Conservation (phyloP, 2,797 vertebrate genomes). For the Acridotheres tristis region DNA sequence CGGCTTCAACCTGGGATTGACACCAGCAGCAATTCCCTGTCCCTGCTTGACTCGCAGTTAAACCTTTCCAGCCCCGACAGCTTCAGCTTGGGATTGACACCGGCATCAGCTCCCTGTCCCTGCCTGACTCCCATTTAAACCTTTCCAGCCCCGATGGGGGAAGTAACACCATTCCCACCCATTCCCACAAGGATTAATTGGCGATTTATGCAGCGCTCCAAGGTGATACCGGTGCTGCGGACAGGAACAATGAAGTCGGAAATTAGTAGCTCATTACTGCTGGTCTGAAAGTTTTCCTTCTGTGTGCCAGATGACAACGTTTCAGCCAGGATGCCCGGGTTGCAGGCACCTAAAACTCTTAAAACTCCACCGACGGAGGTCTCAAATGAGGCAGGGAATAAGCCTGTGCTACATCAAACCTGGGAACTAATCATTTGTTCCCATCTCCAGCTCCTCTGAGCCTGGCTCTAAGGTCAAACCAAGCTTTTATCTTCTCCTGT, state of each 20-base stretch:
- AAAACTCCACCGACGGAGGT: neutral
- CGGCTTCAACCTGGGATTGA: neutral
- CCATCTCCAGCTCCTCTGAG: constrained; percentile 5
- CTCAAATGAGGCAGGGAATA: neutral
- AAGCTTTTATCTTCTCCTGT: constrained; percentile 35
- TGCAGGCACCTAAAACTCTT: neutral
- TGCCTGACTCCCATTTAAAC: accelerated
- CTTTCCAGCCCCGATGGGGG: neutral
- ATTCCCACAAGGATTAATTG: neutral
- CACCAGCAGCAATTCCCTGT: neutral
- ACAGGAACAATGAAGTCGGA: neutral
- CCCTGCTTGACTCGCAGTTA: accelerated
- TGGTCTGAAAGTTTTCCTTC: neutral
- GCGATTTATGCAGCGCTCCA: neutral
- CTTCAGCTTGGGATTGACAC: neutral
- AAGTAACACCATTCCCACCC: neutral
- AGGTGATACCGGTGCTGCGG: neutral
- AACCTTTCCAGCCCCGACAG: neutral
- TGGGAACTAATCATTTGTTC: neutral
- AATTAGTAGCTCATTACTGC: constrained; percentile 2
- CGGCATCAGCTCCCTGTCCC: neutral
- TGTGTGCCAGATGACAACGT: neutral
- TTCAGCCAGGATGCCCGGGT: neutral
- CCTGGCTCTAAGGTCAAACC: constrained; percentile 38
- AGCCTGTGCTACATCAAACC: neutral